Percentiles rank a stretch among this genome's conserved stretches.
These are phyloP conservation scores for Phocoena sinus DNA, from an alignment of 2,113 vertebrate genomes.

Conservation along the genomic window DNA sequence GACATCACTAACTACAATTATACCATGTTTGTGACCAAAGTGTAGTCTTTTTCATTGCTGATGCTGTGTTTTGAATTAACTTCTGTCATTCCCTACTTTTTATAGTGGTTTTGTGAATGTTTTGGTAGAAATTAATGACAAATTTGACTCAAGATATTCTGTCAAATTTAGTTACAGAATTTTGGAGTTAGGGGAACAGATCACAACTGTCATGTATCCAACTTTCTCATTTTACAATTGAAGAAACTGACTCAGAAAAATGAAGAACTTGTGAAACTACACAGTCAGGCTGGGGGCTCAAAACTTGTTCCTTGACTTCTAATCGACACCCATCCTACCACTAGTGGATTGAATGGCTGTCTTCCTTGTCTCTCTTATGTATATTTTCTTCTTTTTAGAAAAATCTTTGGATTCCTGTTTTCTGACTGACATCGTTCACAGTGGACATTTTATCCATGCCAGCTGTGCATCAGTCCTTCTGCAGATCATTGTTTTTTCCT, in stretches of 20 bases:
- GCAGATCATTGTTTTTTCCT: neutral
- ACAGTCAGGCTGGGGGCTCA: neutral
- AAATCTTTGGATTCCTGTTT: neutral
- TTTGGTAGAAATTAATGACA: slow-evolving; percentile 41
- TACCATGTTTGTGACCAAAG: neutral
- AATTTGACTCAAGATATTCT: slow-evolving; percentile 26
- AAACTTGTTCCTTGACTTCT: neutral
- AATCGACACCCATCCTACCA: neutral
- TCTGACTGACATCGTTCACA: neutral
- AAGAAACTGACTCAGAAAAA: neutral
- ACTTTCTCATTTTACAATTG: neutral
- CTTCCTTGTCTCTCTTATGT: neutral
- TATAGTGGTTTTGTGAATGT: slow-evolving; percentile 37
- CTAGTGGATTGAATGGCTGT: neutral
- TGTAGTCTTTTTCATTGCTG: neutral
- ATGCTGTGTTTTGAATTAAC: slow-evolving; percentile 27
- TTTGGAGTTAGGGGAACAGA: neutral
- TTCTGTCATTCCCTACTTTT: neutral
- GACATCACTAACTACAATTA: neutral
- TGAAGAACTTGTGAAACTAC: neutral
- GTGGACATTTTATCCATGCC: neutral
- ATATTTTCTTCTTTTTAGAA: neutral
- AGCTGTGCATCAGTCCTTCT: neutral
- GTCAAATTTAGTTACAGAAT: neutral
- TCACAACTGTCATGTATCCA: neutral